Percentiles rank a stretch among this genome's conserved stretches.
Evolutionary conservation across 2,888 invertebrate genomes (phyloP).

Genomic region (Rhagonycha fulva): DNA sequence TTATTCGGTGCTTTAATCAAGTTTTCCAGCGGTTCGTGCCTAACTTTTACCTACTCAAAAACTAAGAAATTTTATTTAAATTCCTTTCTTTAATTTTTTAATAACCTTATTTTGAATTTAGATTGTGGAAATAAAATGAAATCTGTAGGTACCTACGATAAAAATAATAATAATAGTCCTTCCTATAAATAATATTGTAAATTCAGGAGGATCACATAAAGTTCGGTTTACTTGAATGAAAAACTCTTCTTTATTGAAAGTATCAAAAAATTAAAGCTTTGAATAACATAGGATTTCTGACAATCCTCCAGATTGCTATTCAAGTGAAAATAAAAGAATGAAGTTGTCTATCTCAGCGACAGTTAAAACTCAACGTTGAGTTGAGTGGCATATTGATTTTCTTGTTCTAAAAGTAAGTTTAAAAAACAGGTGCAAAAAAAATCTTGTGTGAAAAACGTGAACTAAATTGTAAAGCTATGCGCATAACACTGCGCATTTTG

Average conservation of each 20-base stretch:
- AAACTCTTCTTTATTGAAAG: not conserved
- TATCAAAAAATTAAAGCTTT: not conserved
- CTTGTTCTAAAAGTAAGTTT: not conserved
- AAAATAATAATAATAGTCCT: too few species aligned
- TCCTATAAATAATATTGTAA: not conserved
- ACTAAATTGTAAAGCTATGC: too few species aligned
- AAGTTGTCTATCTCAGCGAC: not conserved
- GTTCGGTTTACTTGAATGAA: not conserved
- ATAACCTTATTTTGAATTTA: too few species aligned
- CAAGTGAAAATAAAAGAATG: not conserved
- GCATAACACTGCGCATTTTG: not conserved
- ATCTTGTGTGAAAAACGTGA: too few species aligned
- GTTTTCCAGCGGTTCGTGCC: not conserved
- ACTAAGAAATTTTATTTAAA: too few species aligned
- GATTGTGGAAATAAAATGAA: too few species aligned
- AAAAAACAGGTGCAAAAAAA: not conserved
- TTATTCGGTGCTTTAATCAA: not conserved
- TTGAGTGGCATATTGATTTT: not conserved
- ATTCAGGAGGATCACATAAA: not conserved
- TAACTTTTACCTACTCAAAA: not conserved
- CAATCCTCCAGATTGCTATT: not conserved
- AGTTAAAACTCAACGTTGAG: not conserved
- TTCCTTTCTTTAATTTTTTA: too few species aligned
- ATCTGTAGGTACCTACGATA: too few species aligned
- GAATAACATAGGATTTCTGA: not conserved